Percentiles rank a stretch among this genome's conserved stretches.
phyloP scores from a whole-genome alignment of 2,797 vertebrate species.

The Kryptolebias ocellatus region DNA sequence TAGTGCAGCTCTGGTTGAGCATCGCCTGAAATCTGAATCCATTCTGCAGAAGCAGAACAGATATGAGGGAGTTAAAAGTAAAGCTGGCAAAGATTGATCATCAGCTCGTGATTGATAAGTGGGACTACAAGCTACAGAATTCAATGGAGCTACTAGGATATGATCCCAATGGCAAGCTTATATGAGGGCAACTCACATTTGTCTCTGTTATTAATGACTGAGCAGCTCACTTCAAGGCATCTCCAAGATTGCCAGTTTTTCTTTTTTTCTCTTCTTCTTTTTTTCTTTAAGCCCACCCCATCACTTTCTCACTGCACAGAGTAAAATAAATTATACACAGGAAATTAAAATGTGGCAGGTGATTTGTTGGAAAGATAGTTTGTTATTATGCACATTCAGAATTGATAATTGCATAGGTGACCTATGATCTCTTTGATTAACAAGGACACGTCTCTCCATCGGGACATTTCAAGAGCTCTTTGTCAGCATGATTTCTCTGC shows the following conservation, averaged over 20 bases:
- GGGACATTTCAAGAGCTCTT: conserved; percentile 47
- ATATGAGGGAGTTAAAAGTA: conserved; percentile 41
- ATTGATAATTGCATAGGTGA: conserved; percentile 74
- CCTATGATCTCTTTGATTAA: conserved; percentile 75
- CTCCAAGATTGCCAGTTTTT: conserved; percentile 52
- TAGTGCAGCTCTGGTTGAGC: conserved; percentile 17
- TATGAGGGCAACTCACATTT: conserved; percentile 56
- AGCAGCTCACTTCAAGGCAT: conserved; percentile 52
- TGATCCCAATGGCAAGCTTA: conserved; percentile 44
- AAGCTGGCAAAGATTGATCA: conserved; percentile 54
- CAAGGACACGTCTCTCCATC: conserved; percentile 53
- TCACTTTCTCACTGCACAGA: conserved; percentile 44
- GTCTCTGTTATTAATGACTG: conserved; percentile 68
- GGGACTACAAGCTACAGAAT: conserved; percentile 31
- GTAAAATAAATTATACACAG: conserved; percentile 70
- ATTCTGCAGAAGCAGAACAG: conserved; percentile 23
- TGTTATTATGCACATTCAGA: conserved; percentile 73
- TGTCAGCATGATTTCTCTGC: conserved; percentile 56
- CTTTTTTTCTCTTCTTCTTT: conserved; percentile 14
- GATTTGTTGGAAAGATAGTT: conserved; percentile 76
- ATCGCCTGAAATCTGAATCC: conserved; percentile 11
- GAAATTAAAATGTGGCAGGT: conserved; percentile 69
- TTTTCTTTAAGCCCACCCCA: conserved; percentile 20
- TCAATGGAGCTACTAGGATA: conserved; percentile 43
- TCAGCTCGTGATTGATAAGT: conserved; percentile 50